Evolutionary conservation across 2,113 vertebrate species (phyloP).

Genomic region (Oryzias curvinotus): DNA sequence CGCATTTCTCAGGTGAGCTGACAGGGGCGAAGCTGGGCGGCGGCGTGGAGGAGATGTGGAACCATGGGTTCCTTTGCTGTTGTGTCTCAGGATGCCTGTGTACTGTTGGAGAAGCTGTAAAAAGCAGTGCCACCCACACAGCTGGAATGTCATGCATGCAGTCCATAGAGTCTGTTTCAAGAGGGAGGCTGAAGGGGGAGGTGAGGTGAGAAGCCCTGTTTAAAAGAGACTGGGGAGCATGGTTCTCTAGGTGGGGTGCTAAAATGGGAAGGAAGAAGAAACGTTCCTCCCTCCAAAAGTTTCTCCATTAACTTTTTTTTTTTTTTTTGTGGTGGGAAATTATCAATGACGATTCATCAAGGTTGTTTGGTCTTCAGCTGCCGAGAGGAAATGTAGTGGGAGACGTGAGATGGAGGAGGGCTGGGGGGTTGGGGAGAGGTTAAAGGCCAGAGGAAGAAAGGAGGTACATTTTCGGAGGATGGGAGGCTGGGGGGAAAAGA

Average conservation of each 20-base stretch:
- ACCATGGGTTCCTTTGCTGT: conserved; percentile 35
- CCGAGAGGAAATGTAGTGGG: conserved; percentile 60
- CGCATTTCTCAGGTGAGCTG: conserved; percentile 21
- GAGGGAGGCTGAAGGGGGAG: conserved; percentile 57
- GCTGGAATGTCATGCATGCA: conserved; percentile 89
- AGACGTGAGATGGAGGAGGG: conserved; percentile 67
- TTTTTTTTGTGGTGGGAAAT: conserved; percentile 67
- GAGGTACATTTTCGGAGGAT: conserved; percentile 80
- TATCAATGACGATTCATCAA: conserved; percentile 85
- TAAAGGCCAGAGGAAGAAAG: conserved; percentile 81
- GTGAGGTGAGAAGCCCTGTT: conserved; percentile 71
- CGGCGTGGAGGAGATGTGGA: conserved; percentile 24
- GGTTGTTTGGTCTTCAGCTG: conserved; percentile 68
- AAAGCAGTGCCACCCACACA: conserved; percentile 86
- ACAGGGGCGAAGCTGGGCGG: neutral
- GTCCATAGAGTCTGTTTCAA: conserved; percentile 83
- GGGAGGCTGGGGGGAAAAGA: conserved; percentile 65
- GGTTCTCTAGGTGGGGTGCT: conserved; percentile 63
- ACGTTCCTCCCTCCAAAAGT: conserved; percentile 71
- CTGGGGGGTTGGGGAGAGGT: conserved; percentile 73
- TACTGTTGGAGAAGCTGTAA: conserved; percentile 74
- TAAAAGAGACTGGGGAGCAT: conserved; percentile 39
- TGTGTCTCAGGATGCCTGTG: conserved; percentile 54
- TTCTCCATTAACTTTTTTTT: conserved; percentile 79
- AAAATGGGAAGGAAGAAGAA: conserved; percentile 57